Evolutionary conservation across 2,113 vertebrate species (phyloP).

Genomic region (Gobio gobio): DNA sequence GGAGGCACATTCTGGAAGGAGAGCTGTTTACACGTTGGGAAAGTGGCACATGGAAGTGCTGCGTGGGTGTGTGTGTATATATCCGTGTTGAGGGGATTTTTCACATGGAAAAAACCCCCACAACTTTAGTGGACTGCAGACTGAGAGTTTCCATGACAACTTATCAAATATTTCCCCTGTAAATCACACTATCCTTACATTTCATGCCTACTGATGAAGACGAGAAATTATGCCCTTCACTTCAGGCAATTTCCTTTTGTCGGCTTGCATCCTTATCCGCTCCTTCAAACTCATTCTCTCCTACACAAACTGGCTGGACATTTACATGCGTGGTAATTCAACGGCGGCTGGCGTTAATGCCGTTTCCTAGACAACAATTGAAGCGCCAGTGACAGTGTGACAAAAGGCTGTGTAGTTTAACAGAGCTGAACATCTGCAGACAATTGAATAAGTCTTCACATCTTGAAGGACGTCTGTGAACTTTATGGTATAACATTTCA

Average conservation of each 20-base stretch:
- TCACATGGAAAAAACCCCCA: not conserved
- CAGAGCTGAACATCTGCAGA: conserved; percentile 20
- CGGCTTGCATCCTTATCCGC: not conserved
- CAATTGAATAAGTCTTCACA: conserved; percentile 6
- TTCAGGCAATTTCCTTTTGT: conserved; percentile 63
- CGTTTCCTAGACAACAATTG: conserved; percentile 34
- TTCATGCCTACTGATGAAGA: conserved; percentile 57
- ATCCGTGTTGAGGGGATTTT: conserved; percentile 29
- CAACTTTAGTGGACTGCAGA: conserved; percentile 38
- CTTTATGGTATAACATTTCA: not conserved
- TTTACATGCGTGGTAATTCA: conserved; percentile 16
- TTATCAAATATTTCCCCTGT: conserved; percentile 60
- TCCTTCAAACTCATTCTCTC: conserved; percentile 27
- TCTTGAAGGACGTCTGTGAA: conserved; percentile 15
- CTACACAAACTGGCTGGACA: conserved; percentile 41
- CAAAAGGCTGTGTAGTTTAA: conserved; percentile 25
- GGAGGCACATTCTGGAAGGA: conserved; percentile 12
- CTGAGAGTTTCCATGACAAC: conserved; percentile 70
- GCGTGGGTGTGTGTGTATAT: conserved; percentile 17
- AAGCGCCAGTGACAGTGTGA: conserved; percentile 20
- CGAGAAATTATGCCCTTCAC: conserved; percentile 66
- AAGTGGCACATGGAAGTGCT: conserved; percentile 14
- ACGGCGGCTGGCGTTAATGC: not conserved
- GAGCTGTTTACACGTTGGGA: conserved; percentile 1
- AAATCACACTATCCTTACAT: conserved; percentile 58